Base-by-base conservation (phyloP, 30 jellyfish, hydroid and myxozoan species). In the Chrysaora quinquecirrha region DNA sequence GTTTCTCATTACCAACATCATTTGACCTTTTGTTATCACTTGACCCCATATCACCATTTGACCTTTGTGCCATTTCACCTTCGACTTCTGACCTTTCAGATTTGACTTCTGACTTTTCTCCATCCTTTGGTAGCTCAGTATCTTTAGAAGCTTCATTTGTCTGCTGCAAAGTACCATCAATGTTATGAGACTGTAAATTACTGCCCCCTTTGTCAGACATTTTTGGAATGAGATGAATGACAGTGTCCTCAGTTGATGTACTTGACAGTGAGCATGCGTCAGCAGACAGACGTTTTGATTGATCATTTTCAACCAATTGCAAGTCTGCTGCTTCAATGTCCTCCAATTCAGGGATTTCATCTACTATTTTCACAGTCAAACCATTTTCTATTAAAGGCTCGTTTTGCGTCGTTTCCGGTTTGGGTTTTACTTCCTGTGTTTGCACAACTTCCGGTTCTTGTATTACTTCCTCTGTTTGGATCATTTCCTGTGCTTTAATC, bases 251-350 rank as follows among this genome's bases (percentile, higher is more conserved):
- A 0, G 85, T 70, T 7, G 92, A 48, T 1, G 24, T 77, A 34
- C 85, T 70, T 29, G 92, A 82, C 25, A 80, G 66, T 19, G 90
- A 80, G 58, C 49, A 18, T n/a, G n/a, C n/a, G n/a, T n/a, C n/a
- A 3, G 33, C 78, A 19, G 90, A 80, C 10, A 34, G 23, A 47
- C 89, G 58, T 27, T 43, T 78, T 16, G 19, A 18, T 27, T 66
- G 23, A 23, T 30, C 21, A 20, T 1, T 1, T 18, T 1, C 27
- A 6, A 24, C 43, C 58, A 9, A 6, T 43, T 16, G 27, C 1
- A 0, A 23, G 0, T 18, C 63, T 6, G 24, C 68, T 2, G 68
- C 27, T 10, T 52, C 68, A 52, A 16, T 19, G 24, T 20, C 68
- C 29, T 52, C 29, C 29, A 20, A 25, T 3, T 52, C 68, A 2